Evolutionary conservation across 2,113 vertebrate genomes (phyloP).

Genomic region (Ailuropoda melanoleuca): DNA sequence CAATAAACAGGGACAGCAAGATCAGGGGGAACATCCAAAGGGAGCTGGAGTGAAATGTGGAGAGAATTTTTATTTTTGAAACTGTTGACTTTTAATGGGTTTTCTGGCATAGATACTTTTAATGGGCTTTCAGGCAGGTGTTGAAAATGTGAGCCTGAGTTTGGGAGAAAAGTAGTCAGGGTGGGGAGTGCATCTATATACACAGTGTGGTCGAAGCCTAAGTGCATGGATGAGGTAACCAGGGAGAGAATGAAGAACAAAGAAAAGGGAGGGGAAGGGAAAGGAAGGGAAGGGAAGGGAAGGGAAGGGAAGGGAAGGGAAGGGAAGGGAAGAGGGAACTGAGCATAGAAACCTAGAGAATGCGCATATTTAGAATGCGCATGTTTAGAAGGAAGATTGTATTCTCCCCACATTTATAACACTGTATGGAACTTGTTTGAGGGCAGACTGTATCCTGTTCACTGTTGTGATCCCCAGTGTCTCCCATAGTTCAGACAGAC

Average conservation of each 20-base stretch:
- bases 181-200: no score
- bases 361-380: not conserved
- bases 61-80: not conserved
- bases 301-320: not conserved
- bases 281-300: not conserved
- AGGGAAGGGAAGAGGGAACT: no score
- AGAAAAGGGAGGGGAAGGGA: not conserved
- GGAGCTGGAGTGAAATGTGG: not conserved
- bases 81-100: not conserved
- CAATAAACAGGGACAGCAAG: not conserved
- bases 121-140: not conserved
- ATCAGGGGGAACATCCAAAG: not conserved
- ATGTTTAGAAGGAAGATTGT: not conserved
- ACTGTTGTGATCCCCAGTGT: not conserved
- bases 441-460: not conserved
- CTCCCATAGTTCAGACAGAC: not conserved
- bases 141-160: not conserved
- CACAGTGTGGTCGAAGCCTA: not conserved
- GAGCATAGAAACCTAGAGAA: not conserved
- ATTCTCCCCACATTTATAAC: not conserved
- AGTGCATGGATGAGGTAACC: not conserved
- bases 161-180: not conserved
- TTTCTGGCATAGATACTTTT: not conserved
- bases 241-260: not conserved
- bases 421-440: not conserved